These are phyloP conservation scores for Actinia tenebrosa DNA, from an alignment of 64 coral and sea anemone species.

Conservation along the genomic window DNA sequence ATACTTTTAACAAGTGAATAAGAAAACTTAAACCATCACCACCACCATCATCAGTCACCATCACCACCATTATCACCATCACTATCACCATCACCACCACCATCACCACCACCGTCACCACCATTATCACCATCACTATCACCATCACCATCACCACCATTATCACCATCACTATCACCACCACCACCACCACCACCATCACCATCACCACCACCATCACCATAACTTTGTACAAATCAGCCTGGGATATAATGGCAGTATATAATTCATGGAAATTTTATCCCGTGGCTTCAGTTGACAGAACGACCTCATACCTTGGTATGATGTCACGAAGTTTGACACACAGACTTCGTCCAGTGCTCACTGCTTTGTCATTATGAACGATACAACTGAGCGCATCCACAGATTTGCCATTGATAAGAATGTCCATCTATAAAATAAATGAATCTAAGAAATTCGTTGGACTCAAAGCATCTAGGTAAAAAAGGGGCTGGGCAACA, in stretches of 20 bases:
- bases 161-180: too few species aligned
- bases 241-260: too few species aligned
- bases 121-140: too few species aligned
- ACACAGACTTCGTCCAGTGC: slow-evolving; percentile 59
- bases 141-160: too few species aligned
- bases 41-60: background rate
- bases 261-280: too few species aligned
- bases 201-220: too few species aligned
- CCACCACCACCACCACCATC: too few species aligned
- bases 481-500: too few species aligned
- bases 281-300: background rate
- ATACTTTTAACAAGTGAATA: background rate
- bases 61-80: background rate
- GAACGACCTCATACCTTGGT: slow-evolving; percentile 45
- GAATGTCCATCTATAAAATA: slow-evolving; percentile 78
- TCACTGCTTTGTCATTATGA: slow-evolving; percentile 63
- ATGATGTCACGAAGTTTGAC: slow-evolving; percentile 82
- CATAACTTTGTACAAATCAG: too few species aligned
- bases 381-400: slow-evolving; percentile 94
- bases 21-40: too few species aligned
- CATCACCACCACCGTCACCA: too few species aligned
- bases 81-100: background rate
- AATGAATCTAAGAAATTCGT: background rate
- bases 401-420: slow-evolving; percentile 70
- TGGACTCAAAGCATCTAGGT: too few species aligned